Percentiles rank a stretch among this genome's conserved stretches.
Conservation (phyloP, 1,140 invertebrate genomes). For the Lasioglossum baleicum region DNA sequence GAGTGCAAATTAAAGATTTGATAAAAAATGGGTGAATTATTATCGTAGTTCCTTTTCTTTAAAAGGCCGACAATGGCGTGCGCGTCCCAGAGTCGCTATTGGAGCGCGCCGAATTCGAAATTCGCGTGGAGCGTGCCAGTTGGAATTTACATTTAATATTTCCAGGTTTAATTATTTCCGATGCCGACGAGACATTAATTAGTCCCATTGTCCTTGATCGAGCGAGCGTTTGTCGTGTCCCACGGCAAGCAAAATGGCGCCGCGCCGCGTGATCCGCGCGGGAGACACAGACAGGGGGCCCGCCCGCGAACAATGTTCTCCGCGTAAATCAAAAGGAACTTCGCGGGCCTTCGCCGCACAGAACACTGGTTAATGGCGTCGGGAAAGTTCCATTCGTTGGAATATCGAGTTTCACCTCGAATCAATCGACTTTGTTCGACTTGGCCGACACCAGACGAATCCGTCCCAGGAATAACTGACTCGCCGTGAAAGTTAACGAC, state of each 20-base stretch:
- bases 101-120: too few relatives aligned
- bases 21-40: too few relatives aligned
- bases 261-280: too few relatives aligned
- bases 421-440: slow-evolving; percentile 55
- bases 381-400: slow-evolving; percentile 46
- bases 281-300: background rate
- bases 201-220: background rate
- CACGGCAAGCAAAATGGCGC: background rate
- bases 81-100: too few relatives aligned
- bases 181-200: slow-evolving; percentile 2
- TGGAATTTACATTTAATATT: too few relatives aligned
- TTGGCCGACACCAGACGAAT: slow-evolving; percentile 50
- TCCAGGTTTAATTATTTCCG: too few relatives aligned
- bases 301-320: slow-evolving; percentile 33
- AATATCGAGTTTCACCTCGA: slow-evolving; percentile 48
- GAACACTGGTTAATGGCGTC: slow-evolving; percentile 49
- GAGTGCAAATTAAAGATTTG: too few relatives aligned
- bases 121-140: too few relatives aligned
- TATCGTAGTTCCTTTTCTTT: too few relatives aligned
- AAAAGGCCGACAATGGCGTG: too few relatives aligned
- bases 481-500: slow-evolving; percentile 61
- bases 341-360: slow-evolving; percentile 20
- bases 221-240: background rate
- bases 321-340: slow-evolving; percentile 45
- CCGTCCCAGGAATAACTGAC: slow-evolving; percentile 46